Conservation (phyloP, 1,140 invertebrate genomes). For the Listronotus bonariensis region DNA sequence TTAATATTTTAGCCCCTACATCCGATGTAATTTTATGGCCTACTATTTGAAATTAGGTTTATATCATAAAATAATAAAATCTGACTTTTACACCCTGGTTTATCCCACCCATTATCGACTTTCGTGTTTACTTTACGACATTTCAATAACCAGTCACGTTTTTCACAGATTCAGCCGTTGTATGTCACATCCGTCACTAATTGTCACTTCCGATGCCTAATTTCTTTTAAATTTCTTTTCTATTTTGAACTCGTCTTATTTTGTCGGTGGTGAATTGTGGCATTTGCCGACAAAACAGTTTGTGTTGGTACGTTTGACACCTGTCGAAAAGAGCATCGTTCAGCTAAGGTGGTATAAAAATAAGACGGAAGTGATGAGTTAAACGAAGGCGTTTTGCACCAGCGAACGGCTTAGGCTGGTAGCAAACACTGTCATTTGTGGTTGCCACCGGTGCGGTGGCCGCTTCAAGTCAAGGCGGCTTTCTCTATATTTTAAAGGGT, state of each 20-base stretch:
- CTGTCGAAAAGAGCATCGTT: constrained; percentile 26
- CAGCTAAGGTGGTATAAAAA: constrained; percentile 30
- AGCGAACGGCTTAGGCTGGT: too few relatives aligned
- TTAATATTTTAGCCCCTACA: too few relatives aligned
- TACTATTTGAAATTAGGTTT: too few relatives aligned
- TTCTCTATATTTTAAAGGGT: too few relatives aligned
- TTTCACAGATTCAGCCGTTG: constrained; percentile 1
- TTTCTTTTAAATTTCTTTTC: constrained; percentile 21
- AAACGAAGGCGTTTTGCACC: background rate
- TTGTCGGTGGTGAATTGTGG: constrained; percentile 1
- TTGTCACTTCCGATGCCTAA: constrained; percentile 32
- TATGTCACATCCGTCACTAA: constrained; percentile 19
- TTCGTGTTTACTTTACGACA: constrained; percentile 4
- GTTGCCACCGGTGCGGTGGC: too few relatives aligned
- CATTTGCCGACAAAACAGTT: constrained; percentile 30
- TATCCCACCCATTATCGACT: background rate
- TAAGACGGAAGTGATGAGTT: constrained; percentile 21
- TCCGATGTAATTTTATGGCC: too few relatives aligned
- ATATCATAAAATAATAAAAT: background rate
- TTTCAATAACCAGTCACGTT: constrained; percentile 18
- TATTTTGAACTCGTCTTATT: constrained; percentile 6
- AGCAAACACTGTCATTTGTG: too few relatives aligned
- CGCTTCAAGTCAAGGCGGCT: too few relatives aligned
- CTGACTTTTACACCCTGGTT: background rate
- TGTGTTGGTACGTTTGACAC: constrained; percentile 29